These are phyloP conservation scores for Synergus umbraculus DNA, from an alignment of 2,888 invertebrate genomes.

Conservation along the genomic window DNA sequence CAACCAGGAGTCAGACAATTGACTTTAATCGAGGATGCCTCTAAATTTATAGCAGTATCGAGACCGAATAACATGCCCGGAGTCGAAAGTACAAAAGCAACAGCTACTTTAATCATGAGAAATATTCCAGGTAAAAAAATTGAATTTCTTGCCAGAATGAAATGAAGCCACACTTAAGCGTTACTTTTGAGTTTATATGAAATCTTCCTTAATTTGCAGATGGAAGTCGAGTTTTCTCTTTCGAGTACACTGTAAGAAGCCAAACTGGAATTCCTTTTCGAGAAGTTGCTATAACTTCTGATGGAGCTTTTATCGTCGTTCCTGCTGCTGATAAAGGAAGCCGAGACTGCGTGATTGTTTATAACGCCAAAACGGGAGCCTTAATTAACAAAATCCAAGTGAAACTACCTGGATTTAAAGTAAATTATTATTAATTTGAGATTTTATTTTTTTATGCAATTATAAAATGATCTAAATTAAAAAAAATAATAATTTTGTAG, in stretches of 20 bases:
- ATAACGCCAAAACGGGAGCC: conserved; percentile 89
- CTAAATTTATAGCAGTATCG: conserved; percentile 87
- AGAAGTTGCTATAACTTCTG: conserved; percentile 88
- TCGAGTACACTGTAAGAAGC: conserved; percentile 89
- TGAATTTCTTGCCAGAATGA: not conserved
- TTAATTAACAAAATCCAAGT: conserved; percentile 78
- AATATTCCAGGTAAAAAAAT: conserved; percentile 83
- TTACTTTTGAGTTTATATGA: not conserved
- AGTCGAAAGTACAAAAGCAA: conserved; percentile 82
- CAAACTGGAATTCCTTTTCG: conserved; percentile 85
- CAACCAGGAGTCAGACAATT: conserved; percentile 89
- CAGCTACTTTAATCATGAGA: conserved; percentile 84
- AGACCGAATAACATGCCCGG: conserved; percentile 82
- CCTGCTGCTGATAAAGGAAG: conserved; percentile 90
- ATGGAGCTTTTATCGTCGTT: conserved; percentile 87
- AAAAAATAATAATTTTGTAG: conserved; percentile 68
- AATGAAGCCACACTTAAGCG: not conserved
- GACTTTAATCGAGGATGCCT: conserved; percentile 85
- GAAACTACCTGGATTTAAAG: conserved; percentile 80
- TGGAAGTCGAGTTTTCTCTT: conserved; percentile 87
- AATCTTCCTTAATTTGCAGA: conserved; percentile 76
- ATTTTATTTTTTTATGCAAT: not conserved
- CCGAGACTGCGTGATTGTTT: conserved; percentile 89
- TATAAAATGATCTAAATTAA: not conserved
- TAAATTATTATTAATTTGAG: conserved; percentile 60